Evolutionary conservation across 2,113 vertebrate genomes (phyloP).

Genomic region (Natator depressus): DNA sequence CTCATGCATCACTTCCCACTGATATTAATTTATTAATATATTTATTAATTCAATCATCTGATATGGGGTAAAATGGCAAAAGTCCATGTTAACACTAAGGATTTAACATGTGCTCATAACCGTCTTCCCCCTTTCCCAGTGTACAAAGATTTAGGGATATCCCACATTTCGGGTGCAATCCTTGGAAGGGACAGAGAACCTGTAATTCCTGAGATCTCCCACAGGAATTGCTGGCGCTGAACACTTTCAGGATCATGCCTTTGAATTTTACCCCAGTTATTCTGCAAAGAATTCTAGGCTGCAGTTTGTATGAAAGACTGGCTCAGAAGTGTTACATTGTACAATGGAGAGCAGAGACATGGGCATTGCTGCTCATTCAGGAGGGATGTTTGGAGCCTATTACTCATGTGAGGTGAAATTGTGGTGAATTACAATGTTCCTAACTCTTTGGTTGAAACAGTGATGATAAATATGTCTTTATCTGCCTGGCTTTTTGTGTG

Average conservation of each 20-base stretch:
- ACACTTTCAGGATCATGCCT: not conserved
- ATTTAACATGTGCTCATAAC: not conserved
- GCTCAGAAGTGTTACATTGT: not conserved
- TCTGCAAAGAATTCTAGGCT: not conserved
- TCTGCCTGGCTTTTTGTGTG: not conserved
- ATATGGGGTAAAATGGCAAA: not conserved
- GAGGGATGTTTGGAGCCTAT: not conserved
- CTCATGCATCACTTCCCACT: fast-evolving
- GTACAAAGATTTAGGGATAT: not conserved
- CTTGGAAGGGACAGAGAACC: not conserved
- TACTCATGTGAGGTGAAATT: not conserved
- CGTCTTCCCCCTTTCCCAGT: not conserved
- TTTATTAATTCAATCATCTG: not conserved
- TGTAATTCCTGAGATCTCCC: fast-evolving
- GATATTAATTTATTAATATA: not conserved
- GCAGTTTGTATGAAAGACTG: not conserved
- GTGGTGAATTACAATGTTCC: not conserved
- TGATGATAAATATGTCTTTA: not conserved
- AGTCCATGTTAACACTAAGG: not conserved
- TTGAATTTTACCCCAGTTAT: not conserved
- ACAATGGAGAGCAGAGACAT: not conserved
- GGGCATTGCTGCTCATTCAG: not conserved
- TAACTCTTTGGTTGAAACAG: not conserved
- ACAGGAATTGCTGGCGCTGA: not conserved
- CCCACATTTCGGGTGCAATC: not conserved